Evolutionary conservation across 2,888 invertebrate species (phyloP), one percentile per base, ranked within the genome.

Genomic region (Nephrotoma appendiculata): DNA sequence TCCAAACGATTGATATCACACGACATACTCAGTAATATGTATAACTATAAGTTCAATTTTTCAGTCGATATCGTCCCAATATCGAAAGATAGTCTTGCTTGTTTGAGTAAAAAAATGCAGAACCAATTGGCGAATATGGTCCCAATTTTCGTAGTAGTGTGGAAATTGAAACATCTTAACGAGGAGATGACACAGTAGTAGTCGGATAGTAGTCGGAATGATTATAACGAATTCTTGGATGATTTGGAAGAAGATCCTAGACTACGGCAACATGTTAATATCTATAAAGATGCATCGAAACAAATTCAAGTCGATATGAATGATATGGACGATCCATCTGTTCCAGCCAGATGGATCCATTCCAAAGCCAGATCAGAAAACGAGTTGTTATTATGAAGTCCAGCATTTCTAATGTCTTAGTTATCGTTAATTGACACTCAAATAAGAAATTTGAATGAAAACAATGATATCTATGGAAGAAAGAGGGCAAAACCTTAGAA

Each of bases 1-100:
- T 98, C 99, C 0, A 98, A 99, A 91, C 98, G 98, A 90, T 93
- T 99, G 71, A 96, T 99, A 89, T 98, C 99, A 0, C 99, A 99
- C 90, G 99, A 99, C 91, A 96, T 98, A 87, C 98, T 98, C 92
- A 99, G 97, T 91, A 99, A 99, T 90, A 94, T 95, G 11, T 99
- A 96, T 92, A 99, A 99, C 91, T 99, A 98, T 92, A 99, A 99
- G 92, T 97, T 96, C 90, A 97, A 98, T 6, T 97, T 94, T 92
- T 96, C 97, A 88, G 95, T 99, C 88, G 99, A 99, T 91, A 97
- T 99, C 89, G 98, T 98, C 0, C 99, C 99, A 0, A 91, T 99
- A 87, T 99, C 99, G 19, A 99, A 98, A 92, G 97, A 98, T 90
- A 97, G 97, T 90, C 93, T 98, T 85, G 95, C 99, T 1, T 99